Percentiles rank a stretch among this genome's conserved stretches.
Conservation (phyloP, 2,113 vertebrate genomes). For the Perca flavescens region DNA sequence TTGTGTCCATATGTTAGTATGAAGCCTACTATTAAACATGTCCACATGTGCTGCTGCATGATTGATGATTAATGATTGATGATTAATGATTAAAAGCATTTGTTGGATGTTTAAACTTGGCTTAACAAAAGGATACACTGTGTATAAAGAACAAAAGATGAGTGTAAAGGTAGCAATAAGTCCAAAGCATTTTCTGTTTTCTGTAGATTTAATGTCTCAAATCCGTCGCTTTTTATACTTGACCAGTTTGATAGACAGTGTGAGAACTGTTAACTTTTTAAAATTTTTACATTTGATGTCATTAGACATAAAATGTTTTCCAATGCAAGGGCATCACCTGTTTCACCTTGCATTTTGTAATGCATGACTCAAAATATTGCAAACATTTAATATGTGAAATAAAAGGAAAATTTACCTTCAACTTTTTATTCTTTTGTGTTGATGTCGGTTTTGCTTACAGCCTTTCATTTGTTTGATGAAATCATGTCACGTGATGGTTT, state of each 20-base stretch:
- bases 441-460: not conserved
- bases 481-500: conserved; percentile 8
- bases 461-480: not conserved
- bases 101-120: conserved; percentile 27
- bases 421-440: not conserved
- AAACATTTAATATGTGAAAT: conserved; percentile 70
- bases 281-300: conserved; percentile 59
- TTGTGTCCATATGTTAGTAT: conserved; percentile 47
- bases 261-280: conserved; percentile 55
- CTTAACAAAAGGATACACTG: conserved; percentile 40
- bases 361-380: conserved; percentile 67
- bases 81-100: conserved; percentile 52
- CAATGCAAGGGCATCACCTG: conserved; percentile 51
- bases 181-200: conserved; percentile 47
- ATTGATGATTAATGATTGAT: no score
- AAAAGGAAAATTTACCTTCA: conserved; percentile 63
- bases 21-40: conserved; percentile 38
- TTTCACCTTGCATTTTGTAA: conserved; percentile 68
- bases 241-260: conserved; percentile 55
- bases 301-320: conserved; percentile 60
- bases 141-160: conserved; percentile 69
- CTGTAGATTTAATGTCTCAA: conserved; percentile 60
- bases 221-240: conserved; percentile 77
- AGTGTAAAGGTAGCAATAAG: conserved; percentile 66
- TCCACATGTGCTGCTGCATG: conserved; percentile 51